Evolutionary conservation across 1,140 invertebrate genomes (phyloP).

Genomic region (Oedothorax gibbosus): DNA sequence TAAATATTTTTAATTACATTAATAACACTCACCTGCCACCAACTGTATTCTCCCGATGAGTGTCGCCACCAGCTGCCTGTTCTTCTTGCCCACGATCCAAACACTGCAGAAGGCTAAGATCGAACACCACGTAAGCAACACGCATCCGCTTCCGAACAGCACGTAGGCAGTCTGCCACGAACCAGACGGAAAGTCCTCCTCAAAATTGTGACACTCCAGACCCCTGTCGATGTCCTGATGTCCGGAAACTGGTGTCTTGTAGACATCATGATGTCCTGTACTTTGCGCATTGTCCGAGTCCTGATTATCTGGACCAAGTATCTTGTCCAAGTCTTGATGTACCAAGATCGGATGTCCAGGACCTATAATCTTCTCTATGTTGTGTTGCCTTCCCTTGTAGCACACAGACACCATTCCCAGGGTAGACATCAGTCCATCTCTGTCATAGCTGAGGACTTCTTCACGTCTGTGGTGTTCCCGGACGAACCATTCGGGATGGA

Average conservation of each 20-base stretch:
- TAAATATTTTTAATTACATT: not conserved
- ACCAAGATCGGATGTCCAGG: too few relatives aligned
- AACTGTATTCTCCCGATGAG: constrained; percentile 52
- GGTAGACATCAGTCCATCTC: constrained; percentile 32
- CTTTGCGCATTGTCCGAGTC: too few relatives aligned
- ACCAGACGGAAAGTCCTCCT: constrained; percentile 50
- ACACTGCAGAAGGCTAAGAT: constrained; percentile 50
- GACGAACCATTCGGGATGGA: constrained; percentile 57
- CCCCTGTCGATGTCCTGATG: constrained; percentile 6
- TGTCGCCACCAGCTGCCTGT: constrained; percentile 37
- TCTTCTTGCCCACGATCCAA: constrained; percentile 47
- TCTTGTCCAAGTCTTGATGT: not conserved
- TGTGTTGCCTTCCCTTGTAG: not conserved
- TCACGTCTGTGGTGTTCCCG: constrained; percentile 8
- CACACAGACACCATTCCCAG: constrained; percentile 56
- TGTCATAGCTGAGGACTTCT: constrained; percentile 45
- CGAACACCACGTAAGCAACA: constrained; percentile 50
- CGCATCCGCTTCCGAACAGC: constrained; percentile 51
- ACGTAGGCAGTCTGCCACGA: constrained; percentile 55
- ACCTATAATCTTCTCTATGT: not conserved
- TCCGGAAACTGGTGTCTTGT: not conserved
- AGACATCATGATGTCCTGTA: too few relatives aligned
- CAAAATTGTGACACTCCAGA: constrained; percentile 54
- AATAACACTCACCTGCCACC: constrained; percentile 33
- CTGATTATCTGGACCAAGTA: too few relatives aligned